phyloP scores from a whole-genome alignment of 2,888 invertebrate species.

The Eupithecia exiguata region DNA sequence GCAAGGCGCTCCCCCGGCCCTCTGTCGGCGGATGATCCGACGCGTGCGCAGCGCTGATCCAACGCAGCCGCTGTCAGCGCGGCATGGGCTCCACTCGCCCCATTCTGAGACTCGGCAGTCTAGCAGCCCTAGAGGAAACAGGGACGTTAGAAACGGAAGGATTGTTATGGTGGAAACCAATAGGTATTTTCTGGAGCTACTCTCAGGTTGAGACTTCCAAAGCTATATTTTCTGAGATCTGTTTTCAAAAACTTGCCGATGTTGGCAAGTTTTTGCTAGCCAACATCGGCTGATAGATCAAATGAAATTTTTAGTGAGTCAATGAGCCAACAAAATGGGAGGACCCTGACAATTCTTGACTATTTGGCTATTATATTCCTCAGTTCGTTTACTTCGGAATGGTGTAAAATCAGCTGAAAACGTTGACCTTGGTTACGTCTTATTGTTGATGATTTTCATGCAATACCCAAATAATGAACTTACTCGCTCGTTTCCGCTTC shows the following conservation, averaged over 20 bases:
- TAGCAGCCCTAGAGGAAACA: conserved; percentile 77
- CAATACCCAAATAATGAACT: conserved; percentile 43
- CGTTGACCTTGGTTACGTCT: background rate
- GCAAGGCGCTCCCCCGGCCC: conserved; percentile 92
- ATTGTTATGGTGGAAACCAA: background rate
- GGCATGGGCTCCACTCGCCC: conserved; percentile 94
- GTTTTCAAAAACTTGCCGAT: too few species aligned
- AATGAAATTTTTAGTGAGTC: background rate
- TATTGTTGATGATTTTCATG: background rate
- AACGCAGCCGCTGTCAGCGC: conserved; percentile 94
- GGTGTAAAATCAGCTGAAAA: too few species aligned
- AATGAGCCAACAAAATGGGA: background rate
- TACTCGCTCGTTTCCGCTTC: conserved; percentile 81
- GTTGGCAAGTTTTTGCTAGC: too few species aligned
- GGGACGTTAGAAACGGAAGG: background rate
- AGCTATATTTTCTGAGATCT: background rate
- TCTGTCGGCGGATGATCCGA: conserved; percentile 89
- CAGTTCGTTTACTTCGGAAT: background rate
- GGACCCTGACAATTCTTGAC: background rate
- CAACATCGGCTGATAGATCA: background rate
- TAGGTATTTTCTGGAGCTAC: background rate
- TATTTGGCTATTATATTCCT: background rate
- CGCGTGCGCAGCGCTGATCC: conserved; percentile 93
- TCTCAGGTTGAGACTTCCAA: background rate
- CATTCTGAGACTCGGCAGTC: conserved; percentile 94